These are phyloP conservation scores for Dysmachus trigonus DNA, from an alignment of 2,888 invertebrate genomes.

Conservation along the genomic window DNA sequence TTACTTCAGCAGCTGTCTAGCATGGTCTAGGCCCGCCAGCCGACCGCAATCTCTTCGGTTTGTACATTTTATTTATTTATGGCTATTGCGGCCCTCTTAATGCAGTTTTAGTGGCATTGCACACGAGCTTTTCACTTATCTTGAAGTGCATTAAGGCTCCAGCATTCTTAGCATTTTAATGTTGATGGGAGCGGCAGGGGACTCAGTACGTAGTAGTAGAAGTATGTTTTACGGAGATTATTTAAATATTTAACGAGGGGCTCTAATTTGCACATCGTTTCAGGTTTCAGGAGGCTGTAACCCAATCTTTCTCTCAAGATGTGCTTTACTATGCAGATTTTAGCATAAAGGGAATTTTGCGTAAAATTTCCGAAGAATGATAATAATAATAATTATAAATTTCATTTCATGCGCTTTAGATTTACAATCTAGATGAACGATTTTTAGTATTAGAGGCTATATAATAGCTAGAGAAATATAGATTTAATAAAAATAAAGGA, in stretches of 20 bases:
- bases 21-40: not conserved
- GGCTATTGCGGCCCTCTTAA: constrained; percentile 28
- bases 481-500: too few relatives aligned
- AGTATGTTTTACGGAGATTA: not conserved
- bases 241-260: not conserved
- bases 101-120: constrained; percentile 29
- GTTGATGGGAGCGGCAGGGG: not conserved
- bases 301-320: not conserved
- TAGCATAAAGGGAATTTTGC: not conserved
- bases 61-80: constrained; percentile 38
- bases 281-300: not conserved
- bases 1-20: not conserved
- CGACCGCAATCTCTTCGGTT: not conserved
- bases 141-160: constrained; percentile 23
- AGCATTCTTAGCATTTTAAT: not conserved
- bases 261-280: not conserved
- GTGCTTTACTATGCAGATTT: not conserved
- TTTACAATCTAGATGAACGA: too few relatives aligned
- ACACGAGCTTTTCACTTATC: constrained; percentile 24
- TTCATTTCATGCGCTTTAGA: too few relatives aligned
- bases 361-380: not conserved
- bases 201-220: too few relatives aligned
- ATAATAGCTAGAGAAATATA: too few relatives aligned
- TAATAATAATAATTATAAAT: too few relatives aligned
- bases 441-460: too few relatives aligned